These are phyloP conservation scores for Esperia sulphurella DNA, from an alignment of 2,888 invertebrate genomes.

Conservation along the genomic window DNA sequence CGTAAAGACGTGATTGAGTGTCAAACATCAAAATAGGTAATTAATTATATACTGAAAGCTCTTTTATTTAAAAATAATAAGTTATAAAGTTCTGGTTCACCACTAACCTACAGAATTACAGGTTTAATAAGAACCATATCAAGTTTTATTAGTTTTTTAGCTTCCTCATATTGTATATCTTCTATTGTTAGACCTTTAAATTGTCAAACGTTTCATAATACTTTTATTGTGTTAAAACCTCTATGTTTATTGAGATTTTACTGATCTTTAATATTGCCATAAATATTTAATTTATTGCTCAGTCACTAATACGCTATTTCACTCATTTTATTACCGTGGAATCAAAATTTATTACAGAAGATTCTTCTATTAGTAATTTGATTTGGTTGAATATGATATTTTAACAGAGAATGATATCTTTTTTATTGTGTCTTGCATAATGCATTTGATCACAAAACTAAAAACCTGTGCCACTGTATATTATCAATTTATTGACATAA, in stretches of 20 bases:
- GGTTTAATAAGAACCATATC: conserved; percentile 7
- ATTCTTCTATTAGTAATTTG: conserved; percentile 58
- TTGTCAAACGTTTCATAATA: conserved; percentile 46
- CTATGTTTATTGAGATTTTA: conserved; percentile 64
- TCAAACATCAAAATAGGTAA: too few relatives aligned
- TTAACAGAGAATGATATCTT: conserved; percentile 53
- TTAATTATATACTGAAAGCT: too few relatives aligned
- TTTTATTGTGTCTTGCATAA: conserved; percentile 50
- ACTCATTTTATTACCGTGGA: conserved; percentile 60
- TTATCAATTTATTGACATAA: not conserved
- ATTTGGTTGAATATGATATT: conserved; percentile 55
- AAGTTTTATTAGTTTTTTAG: conserved; percentile 13
- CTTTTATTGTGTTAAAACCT: conserved; percentile 39
- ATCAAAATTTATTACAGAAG: conserved; percentile 59
- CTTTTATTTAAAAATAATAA: not conserved
- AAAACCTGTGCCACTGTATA: conserved; percentile 15
- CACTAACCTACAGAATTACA: not conserved
- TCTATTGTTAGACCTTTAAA: conserved; percentile 15
- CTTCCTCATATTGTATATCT: conserved; percentile 10
- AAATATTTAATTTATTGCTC: conserved; percentile 68
- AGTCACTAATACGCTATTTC: conserved; percentile 65
- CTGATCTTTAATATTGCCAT: conserved; percentile 66
- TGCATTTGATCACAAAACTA: conserved; percentile 14
- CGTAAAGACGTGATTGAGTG: too few relatives aligned
- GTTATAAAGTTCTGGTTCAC: not conserved